Conservation (phyloP, 2,113 vertebrate genomes). For the Caretta caretta region DNA sequence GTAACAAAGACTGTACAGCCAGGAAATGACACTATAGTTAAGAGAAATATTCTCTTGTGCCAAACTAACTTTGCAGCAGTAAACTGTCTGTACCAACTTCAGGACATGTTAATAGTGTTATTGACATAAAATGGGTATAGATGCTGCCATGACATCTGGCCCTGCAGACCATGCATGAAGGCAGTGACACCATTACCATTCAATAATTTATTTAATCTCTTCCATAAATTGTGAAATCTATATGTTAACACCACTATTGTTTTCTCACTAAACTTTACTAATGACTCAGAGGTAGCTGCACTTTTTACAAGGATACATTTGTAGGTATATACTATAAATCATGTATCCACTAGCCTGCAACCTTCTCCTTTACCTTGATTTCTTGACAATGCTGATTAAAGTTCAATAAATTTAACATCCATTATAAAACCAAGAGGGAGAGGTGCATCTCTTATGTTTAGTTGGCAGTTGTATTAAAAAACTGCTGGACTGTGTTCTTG, state of each 20-base stretch:
- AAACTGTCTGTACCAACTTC: neutral
- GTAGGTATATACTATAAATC: neutral
- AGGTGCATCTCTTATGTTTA: neutral
- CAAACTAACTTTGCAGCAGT: neutral
- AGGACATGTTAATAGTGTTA: neutral
- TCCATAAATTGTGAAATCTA: neutral
- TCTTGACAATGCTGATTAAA: neutral
- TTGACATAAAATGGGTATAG: neutral
- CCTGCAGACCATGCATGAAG: neutral
- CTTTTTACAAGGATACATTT: neutral
- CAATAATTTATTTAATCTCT: neutral
- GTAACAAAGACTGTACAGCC: neutral
- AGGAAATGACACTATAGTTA: neutral
- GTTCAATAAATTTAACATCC: neutral
- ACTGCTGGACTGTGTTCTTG: neutral
- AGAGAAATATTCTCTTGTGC: neutral
- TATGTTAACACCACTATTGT: neutral
- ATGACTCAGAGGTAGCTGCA: neutral
- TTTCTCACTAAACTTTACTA: neutral
- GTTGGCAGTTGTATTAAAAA: neutral
- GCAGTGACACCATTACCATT: neutral
- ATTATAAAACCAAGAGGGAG: neutral
- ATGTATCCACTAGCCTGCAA: neutral
- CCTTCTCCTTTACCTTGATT: neutral
- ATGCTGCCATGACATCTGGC: accelerated